Base-by-base conservation (phyloP, 2,888 invertebrate species). In the Pocota personata region DNA sequence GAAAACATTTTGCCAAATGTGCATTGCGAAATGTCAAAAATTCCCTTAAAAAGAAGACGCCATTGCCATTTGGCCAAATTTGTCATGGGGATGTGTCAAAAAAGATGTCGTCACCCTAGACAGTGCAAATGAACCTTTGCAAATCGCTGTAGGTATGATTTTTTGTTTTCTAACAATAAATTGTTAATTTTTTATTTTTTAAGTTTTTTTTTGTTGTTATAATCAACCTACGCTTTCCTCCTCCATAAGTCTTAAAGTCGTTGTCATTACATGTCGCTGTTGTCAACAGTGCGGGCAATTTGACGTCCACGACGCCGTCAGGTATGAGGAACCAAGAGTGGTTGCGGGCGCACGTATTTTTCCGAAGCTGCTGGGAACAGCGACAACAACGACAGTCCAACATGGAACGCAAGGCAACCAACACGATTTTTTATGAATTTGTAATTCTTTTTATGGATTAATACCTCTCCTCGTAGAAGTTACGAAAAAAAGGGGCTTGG, bases 361-460 rank as follows among this genome's bases (percentile, higher is more conserved):
- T 52, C 64, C 40, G 10, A 50, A 67, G 35, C 48, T 64, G 30
- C 24, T 21, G 24, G 14, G 30, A 24, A 64, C 16, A 30, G 57
- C 37, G 50, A 66, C 57, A 62, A 43, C 57, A 62, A 43, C 55
- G 32, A 40, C 71, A 55, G 30, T 43, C 35, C 69, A 43, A 60
- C 82, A 66, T 62, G 35, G 3, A 75, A 79, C 67, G 21, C 40
- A 77, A 52, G 46, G 55, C 69, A 69, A 35, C 52, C 67, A 75
- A 71, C 76, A 82, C 82, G 69, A 82, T 40, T 82, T 69, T 62
- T 55, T 71, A 64, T 82, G 82, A 82, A 76, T 82, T 71, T 76
- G 32, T 82, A 82, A 76, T 76, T 76, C 60, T 69, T 62, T 48
- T 66, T 66, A 35, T 48, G 67, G 55, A 75, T 55, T 75, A 80